phyloP scores from a whole-genome alignment of 2,888 invertebrate species.

The Polymixis flavicincta region DNA sequence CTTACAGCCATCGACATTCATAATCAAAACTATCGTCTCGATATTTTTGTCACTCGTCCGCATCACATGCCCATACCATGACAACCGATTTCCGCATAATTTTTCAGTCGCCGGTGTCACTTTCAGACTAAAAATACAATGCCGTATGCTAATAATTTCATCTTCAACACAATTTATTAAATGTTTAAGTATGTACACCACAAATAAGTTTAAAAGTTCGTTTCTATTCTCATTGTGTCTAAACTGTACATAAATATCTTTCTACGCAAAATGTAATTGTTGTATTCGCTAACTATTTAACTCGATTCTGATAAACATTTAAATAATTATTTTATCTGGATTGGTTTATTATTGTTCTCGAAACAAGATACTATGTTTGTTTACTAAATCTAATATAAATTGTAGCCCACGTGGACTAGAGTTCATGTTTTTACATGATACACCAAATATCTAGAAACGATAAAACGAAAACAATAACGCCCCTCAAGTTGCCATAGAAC shows the following conservation, averaged over 20 bases:
- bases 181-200: background rate
- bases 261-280: constrained; percentile 14
- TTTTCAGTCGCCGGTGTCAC: too few species aligned
- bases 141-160: too few species aligned
- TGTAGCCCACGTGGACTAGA: background rate
- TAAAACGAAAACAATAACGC: background rate
- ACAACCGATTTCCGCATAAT: too few species aligned
- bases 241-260: constrained; percentile 27
- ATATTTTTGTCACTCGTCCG: too few species aligned
- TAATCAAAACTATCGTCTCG: too few species aligned
- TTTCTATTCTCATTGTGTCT: constrained; percentile 17
- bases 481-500: background rate
- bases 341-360: too few species aligned
- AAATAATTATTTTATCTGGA: constrained; percentile 10
- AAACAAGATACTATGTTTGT: background rate
- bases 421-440: background rate
- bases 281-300: constrained; percentile 33
- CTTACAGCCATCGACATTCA: too few species aligned
- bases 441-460: background rate
- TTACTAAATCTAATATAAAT: background rate
- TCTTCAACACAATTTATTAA: background rate
- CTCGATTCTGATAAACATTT: constrained; percentile 13
- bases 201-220: constrained; percentile 18
- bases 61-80: too few species aligned
- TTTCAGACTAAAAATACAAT: too few species aligned